A percentile compares a stretch with the other conserved stretches of the same genome.
Conservation (phyloP, 2,888 invertebrate genomes). For the Sinotaia quadrata region DNA sequence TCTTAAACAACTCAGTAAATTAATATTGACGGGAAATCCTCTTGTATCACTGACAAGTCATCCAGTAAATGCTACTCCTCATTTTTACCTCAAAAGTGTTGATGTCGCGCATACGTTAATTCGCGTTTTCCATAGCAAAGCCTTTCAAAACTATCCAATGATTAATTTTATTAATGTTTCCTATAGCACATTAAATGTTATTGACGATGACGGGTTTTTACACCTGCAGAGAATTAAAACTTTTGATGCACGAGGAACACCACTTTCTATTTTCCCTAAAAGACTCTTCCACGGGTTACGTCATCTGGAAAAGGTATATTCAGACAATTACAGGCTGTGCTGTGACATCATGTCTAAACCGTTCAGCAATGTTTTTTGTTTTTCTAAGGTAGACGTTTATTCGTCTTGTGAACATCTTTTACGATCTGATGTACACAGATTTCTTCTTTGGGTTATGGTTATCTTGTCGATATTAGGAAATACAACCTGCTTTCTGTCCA, state of each 20-base stretch:
- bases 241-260: background rate
- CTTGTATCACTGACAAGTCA: background rate
- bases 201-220: background rate
- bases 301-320: background rate
- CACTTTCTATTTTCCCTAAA: background rate
- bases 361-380: no score
- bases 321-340: slow-evolving; percentile 12
- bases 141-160: no score
- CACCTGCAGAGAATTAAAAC: background rate
- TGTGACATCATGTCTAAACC: no score
- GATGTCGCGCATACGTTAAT: background rate
- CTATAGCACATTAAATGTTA: background rate
- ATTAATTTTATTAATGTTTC: no score
- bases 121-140: background rate
- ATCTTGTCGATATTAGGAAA: slow-evolving; percentile 30
- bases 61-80: no score
- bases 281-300: background rate
- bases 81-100: no score
- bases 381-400: no score
- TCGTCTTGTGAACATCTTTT: slow-evolving; percentile 30
- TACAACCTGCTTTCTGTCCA: background rate
- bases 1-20: background rate
- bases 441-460: slow-evolving; percentile 27
- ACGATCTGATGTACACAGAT: slow-evolving; percentile 8
- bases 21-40: slow-evolving; percentile 1